These are phyloP conservation scores for Allolobophora icterica DNA, from an alignment of 2,888 invertebrate genomes.

Conservation along the genomic window DNA sequence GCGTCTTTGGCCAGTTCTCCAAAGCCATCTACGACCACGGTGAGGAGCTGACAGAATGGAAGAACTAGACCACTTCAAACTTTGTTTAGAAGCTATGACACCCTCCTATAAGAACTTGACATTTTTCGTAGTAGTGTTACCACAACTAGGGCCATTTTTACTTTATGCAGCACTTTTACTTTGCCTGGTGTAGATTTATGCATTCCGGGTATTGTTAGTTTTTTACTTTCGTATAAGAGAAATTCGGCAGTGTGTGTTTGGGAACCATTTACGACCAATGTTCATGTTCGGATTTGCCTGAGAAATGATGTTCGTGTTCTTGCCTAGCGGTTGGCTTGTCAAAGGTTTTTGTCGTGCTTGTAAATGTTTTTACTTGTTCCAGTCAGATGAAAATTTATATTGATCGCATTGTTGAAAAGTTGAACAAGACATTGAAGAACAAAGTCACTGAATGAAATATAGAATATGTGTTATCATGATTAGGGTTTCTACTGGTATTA, in stretches of 20 bases:
- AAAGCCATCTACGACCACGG: conserved; percentile 57
- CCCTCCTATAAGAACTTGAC: neutral
- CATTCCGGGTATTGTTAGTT: neutral
- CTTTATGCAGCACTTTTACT: neutral
- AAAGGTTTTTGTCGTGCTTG: neutral
- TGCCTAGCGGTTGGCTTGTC: neutral
- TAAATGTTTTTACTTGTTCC: neutral
- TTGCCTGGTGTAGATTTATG: conserved; percentile 4
- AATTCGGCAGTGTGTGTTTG: neutral
- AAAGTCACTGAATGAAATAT: neutral
- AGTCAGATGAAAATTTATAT: neutral
- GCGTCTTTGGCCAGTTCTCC: conserved; percentile 58
- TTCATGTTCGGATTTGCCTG: neutral
- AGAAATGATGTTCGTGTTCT: neutral
- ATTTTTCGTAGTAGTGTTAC: neutral
- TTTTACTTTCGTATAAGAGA: neutral
- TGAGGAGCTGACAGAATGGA: conserved; percentile 42
- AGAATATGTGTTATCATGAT: neutral
- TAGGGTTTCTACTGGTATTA: neutral
- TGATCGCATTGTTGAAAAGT: neutral
- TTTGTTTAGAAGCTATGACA: too few relatives aligned
- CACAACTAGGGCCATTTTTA: neutral
- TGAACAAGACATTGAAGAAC: conserved; percentile 14
- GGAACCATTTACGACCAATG: neutral
- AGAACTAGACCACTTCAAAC: neutral